These are phyloP conservation scores for Oscheius sp. DNA, from an alignment of 2,888 invertebrate genomes.

Conservation along the genomic window DNA sequence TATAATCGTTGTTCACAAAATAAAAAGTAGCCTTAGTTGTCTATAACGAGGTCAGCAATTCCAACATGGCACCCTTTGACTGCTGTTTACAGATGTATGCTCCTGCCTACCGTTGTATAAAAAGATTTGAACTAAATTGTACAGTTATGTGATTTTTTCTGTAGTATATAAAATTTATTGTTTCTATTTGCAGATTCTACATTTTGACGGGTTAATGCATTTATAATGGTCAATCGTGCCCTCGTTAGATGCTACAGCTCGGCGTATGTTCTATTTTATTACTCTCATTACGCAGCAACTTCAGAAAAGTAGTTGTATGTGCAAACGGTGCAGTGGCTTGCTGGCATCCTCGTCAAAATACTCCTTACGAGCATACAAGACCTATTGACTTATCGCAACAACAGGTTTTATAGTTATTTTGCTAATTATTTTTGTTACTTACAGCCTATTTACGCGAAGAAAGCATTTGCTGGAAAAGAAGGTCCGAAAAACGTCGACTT, in stretches of 20 bases:
- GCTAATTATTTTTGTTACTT: background rate
- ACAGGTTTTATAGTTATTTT: background rate
- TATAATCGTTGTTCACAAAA: too few species aligned
- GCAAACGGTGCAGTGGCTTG: slow-evolving; percentile 66
- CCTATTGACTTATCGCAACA: slow-evolving; percentile 50
- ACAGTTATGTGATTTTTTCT: too few species aligned
- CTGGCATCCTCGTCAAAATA: slow-evolving; percentile 69
- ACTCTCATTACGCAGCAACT: background rate
- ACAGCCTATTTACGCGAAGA: background rate
- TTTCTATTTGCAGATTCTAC: too few species aligned
- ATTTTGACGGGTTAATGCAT: too few species aligned
- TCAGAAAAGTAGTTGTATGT: slow-evolving; percentile 57
- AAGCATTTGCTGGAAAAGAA: slow-evolving; percentile 11
- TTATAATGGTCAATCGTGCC: slow-evolving; percentile 12
- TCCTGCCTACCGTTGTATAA: too few species aligned
- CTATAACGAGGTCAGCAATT: too few species aligned
- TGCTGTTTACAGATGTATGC: too few species aligned
- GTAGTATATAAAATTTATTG: too few species aligned
- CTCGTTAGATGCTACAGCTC: slow-evolving; percentile 1
- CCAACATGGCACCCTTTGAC: too few species aligned
- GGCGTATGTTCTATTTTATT: background rate
- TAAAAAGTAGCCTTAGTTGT: too few species aligned
- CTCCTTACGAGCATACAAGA: slow-evolving; percentile 68
- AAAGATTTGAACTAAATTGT: too few species aligned
- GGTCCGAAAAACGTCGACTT: slow-evolving; percentile 74